These are phyloP conservation scores for Caenorhabditis sp. DNA, from an alignment of 2,888 invertebrate species.

Conservation along the genomic window DNA sequence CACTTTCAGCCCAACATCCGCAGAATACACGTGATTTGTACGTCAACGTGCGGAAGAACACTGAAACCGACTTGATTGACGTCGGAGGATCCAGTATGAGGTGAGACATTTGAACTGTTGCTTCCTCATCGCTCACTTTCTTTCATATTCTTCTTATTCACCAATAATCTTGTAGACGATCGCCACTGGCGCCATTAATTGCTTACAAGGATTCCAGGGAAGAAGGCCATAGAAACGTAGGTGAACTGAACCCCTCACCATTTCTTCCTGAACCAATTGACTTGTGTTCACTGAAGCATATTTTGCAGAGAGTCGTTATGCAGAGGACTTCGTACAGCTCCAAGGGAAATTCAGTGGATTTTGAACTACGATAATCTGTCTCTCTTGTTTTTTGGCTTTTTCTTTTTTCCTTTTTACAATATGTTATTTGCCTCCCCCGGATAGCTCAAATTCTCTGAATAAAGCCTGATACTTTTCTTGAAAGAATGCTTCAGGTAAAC, in stretches of 20 bases:
- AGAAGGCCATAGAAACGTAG: slow-evolving; percentile 61
- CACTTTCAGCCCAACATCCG: slow-evolving; percentile 21
- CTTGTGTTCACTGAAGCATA: background rate
- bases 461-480: slow-evolving; percentile 32
- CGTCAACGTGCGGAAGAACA: slow-evolving; percentile 54
- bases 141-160: slow-evolving; percentile 7
- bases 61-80: slow-evolving; percentile 55
- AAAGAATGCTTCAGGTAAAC: slow-evolving; percentile 28
- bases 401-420: slow-evolving; percentile 8
- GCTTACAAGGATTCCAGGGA: slow-evolving; percentile 67
- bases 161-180: slow-evolving; percentile 44
- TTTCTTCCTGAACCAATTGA: background rate
- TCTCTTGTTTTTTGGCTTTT: slow-evolving; percentile 8
- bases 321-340: slow-evolving; percentile 36
- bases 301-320: slow-evolving; percentile 63
- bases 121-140: slow-evolving; percentile 52
- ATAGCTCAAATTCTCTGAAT: slow-evolving; percentile 48
- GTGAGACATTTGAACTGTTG: slow-evolving; percentile 40
- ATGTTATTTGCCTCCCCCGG: slow-evolving; percentile 24
- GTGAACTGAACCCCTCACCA: too few species aligned
- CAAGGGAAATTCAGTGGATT: slow-evolving; percentile 58
- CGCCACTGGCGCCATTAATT: slow-evolving; percentile 65
- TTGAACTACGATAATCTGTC: slow-evolving; percentile 53
- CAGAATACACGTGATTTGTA: slow-evolving; percentile 53
- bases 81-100: slow-evolving; percentile 58